Percentiles rank a stretch among this genome's conserved stretches.
phyloP scores from a whole-genome alignment of 2,113 vertebrate species.

The Mungos mungo region DNA sequence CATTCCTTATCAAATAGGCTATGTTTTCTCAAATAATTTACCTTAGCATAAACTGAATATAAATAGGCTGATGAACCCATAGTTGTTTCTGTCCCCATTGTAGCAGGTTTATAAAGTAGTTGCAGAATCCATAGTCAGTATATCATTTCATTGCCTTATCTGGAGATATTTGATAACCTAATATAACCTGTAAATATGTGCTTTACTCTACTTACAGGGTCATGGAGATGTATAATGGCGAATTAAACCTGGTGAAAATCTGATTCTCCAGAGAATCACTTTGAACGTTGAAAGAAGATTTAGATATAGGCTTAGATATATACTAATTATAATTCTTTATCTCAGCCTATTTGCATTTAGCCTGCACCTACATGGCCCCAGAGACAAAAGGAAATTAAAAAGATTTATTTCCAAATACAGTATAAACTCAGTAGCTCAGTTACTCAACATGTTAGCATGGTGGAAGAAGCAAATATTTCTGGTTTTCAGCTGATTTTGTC shows the following conservation, averaged over 20 bases:
- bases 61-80: not conserved
- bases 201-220: not conserved
- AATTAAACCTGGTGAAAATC: not conserved
- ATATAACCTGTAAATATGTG: not conserved
- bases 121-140: not conserved
- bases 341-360: not conserved
- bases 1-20: not conserved
- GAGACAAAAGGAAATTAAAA: not conserved
- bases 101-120: not conserved
- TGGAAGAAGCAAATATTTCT: constrained; percentile 14
- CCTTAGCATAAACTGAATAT: not conserved
- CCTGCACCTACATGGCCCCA: not conserved
- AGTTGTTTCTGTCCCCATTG: not conserved
- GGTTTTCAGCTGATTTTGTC: not conserved
- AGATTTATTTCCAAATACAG: not conserved
- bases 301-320: not conserved
- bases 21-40: not conserved
- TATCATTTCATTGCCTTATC: not conserved
- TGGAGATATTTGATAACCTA: not conserved
- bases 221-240: not conserved
- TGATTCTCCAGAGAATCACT: not conserved
- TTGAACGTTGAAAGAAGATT: constrained; percentile 28
- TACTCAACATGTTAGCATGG: not conserved
- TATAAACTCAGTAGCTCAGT: not conserved
- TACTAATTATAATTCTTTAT: constrained; percentile 14